Evolutionary conservation across 2,113 vertebrate species (phyloP), one percentile per base, ranked within the genome.

Genomic region (Ptilonorhynchus violaceus): DNA sequence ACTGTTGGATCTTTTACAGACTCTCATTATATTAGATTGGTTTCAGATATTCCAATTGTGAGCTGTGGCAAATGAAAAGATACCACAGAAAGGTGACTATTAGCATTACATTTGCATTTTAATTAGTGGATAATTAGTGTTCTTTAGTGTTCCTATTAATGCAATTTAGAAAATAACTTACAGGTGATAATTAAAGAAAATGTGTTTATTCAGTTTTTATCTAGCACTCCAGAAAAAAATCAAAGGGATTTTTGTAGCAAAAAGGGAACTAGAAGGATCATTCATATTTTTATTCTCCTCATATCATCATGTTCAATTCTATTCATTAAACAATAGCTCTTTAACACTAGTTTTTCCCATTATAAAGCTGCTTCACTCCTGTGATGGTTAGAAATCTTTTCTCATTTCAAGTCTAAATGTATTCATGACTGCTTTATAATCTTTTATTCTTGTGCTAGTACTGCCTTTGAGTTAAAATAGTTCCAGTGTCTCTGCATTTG

Each of bases 171-270:
- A 95, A 95, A 63, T 70, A 74, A 81, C 16, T 75, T 89, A 37
- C 16, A 79, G 41, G 62, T 91, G 73, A 93, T 93, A 81, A 91
- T 90, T 80, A 91, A 89, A 80, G n/a, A 73, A 84, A 96, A 55
- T 15, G 4, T 56, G 9, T 90, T 94, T 83, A 41, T 89, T 76
- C 30, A 13, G 4, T 67, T 39, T 67, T 76, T 74, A n/a, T 53
- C 55, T 74, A 67, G 55, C 22, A 50, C 35, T 74, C 14, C 20
- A 53, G 20, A 17, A 89, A 79, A 73, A 82, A 68, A 58, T 73
- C 53, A 79, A 70, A 82, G 24, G 15, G 3, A 46, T 73, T 88
- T 85, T 88, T 74, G 17, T 4, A 66, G 19, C 8, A 66, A 88
- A 88, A 95, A 49, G 37, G 46, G 44, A 93, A 85, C 25, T 52